Percentiles rank a stretch among this genome's conserved stretches.
These are phyloP conservation scores for Margarornis squamiger DNA, from an alignment of 2,797 vertebrate genomes.

Conservation along the genomic window DNA sequence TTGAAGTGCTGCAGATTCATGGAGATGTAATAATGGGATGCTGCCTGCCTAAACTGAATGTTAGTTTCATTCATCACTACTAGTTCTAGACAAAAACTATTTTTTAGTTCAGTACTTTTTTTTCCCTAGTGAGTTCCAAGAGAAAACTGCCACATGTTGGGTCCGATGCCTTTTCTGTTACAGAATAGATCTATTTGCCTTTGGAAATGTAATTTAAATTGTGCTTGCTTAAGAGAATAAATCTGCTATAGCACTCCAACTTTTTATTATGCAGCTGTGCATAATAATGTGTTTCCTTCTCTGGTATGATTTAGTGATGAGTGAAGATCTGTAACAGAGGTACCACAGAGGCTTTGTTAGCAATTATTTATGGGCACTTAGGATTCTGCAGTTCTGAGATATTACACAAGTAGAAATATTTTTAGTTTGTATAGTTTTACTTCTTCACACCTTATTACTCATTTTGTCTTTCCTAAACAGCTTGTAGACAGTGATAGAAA, in stretches of 20 bases:
- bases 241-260: background rate
- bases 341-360: background rate
- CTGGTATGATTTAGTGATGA: background rate
- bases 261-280: background rate
- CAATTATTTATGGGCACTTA: background rate
- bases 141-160: background rate
- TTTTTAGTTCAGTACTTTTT: background rate
- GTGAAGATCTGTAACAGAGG: background rate
- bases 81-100: background rate
- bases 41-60: background rate
- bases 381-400: background rate
- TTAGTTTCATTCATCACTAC: background rate
- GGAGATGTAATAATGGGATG: background rate
- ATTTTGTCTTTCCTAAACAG: background rate
- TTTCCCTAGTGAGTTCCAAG: fast-evolving
- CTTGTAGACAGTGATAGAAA: background rate
- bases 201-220: background rate
- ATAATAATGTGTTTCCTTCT: background rate
- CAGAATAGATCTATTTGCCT: background rate
- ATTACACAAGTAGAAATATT: background rate
- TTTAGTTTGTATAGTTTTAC: background rate
- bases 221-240: background rate
- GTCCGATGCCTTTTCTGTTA: background rate
- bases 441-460: background rate
- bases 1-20: background rate